Evolutionary conservation across 53 echinoderm and acorn worm genomes (phyloP).

Genomic region (Holothuria leucospilota): DNA sequence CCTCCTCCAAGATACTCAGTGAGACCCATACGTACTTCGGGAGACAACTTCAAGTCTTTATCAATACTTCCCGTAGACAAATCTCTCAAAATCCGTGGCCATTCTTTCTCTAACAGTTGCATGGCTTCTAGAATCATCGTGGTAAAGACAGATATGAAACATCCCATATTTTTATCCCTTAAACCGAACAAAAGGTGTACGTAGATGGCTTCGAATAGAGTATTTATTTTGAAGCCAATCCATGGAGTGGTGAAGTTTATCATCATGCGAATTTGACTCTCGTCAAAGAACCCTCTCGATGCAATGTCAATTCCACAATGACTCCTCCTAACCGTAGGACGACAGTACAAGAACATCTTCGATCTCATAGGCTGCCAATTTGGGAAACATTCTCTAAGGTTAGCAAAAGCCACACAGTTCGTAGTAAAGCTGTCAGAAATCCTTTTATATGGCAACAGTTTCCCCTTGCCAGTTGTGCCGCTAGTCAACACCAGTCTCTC

Average conservation of each 20-base stretch:
- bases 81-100: background rate
- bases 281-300: background rate
- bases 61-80: slow-evolving; percentile 20
- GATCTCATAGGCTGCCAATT: background rate
- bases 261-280: no score
- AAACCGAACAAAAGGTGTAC: background rate
- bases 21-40: background rate
- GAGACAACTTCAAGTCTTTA: background rate
- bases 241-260: background rate
- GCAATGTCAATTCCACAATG: slow-evolving; percentile 6
- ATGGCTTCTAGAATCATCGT: slow-evolving; percentile 12
- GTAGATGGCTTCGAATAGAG: slow-evolving; percentile 1
- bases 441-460: background rate
- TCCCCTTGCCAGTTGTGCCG: slow-evolving; percentile 1
- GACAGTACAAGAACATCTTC: background rate
- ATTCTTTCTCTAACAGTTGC: slow-evolving; percentile 9
- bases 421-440: no score
- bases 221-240: background rate
- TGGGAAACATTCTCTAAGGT: background rate
- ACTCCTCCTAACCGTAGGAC: background rate
- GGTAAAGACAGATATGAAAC: background rate
- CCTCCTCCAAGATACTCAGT: background rate
- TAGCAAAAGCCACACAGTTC: background rate
- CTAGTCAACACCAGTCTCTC: slow-evolving; percentile 10
- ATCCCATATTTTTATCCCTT: background rate